Conservation (phyloP, 2,888 invertebrate genomes). For the Callyntrura sp. region DNA sequence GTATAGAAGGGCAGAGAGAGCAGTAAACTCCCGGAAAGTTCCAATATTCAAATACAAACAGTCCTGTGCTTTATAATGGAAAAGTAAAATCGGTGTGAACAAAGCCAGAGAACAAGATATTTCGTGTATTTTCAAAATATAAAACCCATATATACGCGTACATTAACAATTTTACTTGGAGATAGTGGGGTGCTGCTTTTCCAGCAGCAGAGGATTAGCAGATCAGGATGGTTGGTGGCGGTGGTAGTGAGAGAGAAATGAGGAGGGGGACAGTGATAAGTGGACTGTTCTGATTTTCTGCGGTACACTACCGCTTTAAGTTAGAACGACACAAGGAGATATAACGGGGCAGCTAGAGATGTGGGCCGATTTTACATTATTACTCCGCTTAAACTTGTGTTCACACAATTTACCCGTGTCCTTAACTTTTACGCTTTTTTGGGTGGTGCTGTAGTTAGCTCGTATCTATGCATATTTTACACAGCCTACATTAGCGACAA, state of each 20-base stretch:
- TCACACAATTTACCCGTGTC: too few species aligned
- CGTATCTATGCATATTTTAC: background rate
- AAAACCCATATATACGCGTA: background rate
- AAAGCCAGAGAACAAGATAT: background rate
- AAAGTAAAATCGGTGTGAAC: slow-evolving; percentile 16
- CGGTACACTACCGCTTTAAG: background rate
- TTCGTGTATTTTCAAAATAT: background rate
- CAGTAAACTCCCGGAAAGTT: too few species aligned
- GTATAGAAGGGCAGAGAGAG: too few species aligned
- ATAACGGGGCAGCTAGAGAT: background rate
- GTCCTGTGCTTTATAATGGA: background rate
- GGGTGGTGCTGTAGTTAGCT: background rate
- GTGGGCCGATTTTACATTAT: background rate
- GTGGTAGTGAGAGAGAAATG: background rate
- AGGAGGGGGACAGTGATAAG: slow-evolving; percentile 68
- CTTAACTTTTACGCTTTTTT: too few species aligned
- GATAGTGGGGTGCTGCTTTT: slow-evolving; percentile 1
- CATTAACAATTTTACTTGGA: background rate
- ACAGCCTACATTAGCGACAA: background rate
- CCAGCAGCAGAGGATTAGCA: slow-evolving; percentile 49
- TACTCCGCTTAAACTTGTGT: background rate
- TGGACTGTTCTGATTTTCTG: slow-evolving; percentile 72
- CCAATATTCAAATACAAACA: background rate
- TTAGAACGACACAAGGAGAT: background rate
- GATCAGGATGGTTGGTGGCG: slow-evolving; percentile 28